These are phyloP conservation scores for Blastobasis adustella DNA, from an alignment of 2,888 invertebrate species.

Conservation along the genomic window DNA sequence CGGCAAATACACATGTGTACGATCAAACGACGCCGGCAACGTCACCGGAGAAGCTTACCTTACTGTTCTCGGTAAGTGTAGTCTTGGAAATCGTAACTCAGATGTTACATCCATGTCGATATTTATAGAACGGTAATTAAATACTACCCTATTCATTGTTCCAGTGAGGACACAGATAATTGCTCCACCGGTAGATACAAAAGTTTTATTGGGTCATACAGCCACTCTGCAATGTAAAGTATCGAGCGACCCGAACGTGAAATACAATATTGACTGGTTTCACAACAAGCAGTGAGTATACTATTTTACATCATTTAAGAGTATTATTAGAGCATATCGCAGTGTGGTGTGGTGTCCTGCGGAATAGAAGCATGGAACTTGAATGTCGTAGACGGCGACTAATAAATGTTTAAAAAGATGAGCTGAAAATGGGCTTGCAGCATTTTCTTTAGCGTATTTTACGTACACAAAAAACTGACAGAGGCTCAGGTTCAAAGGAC, in stretches of 20 bases:
- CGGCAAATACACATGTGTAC: constrained; percentile 91
- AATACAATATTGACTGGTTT: constrained; percentile 91
- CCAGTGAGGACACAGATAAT: constrained; percentile 94
- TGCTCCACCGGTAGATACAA: constrained; percentile 93
- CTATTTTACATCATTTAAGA: background rate
- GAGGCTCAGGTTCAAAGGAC: no score
- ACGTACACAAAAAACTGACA: no score
- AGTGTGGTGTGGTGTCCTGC: no score
- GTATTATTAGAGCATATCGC: no score
- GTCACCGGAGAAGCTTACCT: constrained; percentile 88
- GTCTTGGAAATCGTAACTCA: background rate
- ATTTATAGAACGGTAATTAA: background rate
- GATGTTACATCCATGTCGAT: background rate
- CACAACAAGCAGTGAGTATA: constrained; percentile 85
- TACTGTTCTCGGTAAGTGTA: constrained; percentile 82
- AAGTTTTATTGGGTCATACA: constrained; percentile 93
- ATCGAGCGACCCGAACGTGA: constrained; percentile 91
- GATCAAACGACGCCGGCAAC: constrained; percentile 92
- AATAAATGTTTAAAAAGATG: no score
- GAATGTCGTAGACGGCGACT: no score
- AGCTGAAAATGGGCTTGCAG: no score
- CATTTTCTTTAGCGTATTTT: no score
- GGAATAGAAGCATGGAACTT: no score
- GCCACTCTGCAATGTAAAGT: constrained; percentile 96
- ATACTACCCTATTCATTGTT: constrained; percentile 20